Evolutionary conservation across 2,888 invertebrate genomes (phyloP), one percentile per base, ranked within the genome.

Genomic region (Metallyticus violacea): DNA sequence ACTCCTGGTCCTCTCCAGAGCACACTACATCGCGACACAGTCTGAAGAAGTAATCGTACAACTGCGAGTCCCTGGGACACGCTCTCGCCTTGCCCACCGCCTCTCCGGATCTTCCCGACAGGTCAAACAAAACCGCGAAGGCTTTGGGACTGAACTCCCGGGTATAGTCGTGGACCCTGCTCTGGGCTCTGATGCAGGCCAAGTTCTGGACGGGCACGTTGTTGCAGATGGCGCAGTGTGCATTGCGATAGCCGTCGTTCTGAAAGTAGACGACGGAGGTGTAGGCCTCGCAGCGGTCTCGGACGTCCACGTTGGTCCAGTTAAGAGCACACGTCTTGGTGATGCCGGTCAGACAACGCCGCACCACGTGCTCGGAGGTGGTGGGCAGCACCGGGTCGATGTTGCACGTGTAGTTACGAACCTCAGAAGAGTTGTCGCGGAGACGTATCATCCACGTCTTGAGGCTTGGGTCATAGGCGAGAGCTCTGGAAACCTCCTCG

Each of bases 211-310:
- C 89, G n/a, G 90, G 89, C 26, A 91, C 91, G 78, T 91, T 90
- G 89, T 92, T 92, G 89, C 93, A 93, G 77, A 91, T 89, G 27
- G 92, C 93, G 89, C 93, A 93, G 88, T 93, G 92, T 0, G 91
- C 90, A 88, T 93, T 93, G 86, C 92, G 90, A 89, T 91, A 93
- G 2, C 90, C 90, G 22, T 89, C 89, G 26, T 89, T 89, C n/a
- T 90, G 90, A 85, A 90, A 89, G 89, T 92, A 92, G 22, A 92
- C 91, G 7, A 86, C 89, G 4, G 91, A 91, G 6, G 92, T 92
- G 89, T 93, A 93, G 26, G 92, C 91, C 85, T 90, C 89, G 88
- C 93, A 93, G 6, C 87, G 86, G 26, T 85, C 89, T 25, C 89
- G 89, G 76, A 91, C 90, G 27, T 91, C 91, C 1, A 90, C 90